phyloP scores from a whole-genome alignment of 2,113 vertebrate species.

The Hyperoodon ampullatus region DNA sequence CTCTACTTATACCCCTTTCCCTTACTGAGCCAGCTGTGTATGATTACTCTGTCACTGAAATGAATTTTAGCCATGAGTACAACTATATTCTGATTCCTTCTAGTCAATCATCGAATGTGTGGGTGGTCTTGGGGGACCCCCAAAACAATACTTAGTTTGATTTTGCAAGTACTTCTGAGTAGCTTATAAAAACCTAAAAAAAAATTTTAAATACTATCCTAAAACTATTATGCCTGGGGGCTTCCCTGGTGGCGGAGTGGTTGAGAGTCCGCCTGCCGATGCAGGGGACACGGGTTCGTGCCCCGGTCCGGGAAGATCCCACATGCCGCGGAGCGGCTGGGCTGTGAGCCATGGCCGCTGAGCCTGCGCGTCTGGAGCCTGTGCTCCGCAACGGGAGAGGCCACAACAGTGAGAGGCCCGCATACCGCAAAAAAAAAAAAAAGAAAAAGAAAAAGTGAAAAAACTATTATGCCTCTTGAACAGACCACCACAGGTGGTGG shows the following conservation, averaged over 20 bases:
- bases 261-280: too few relatives aligned
- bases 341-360: too few relatives aligned
- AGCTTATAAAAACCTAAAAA: background rate
- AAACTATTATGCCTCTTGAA: background rate
- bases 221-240: background rate
- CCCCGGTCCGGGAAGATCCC: too few relatives aligned
- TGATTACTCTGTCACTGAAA: background rate
- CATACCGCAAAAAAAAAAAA: too few relatives aligned
- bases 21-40: background rate
- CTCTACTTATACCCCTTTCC: background rate
- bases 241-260: too few relatives aligned
- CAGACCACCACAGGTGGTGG: background rate
- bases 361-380: too few relatives aligned
- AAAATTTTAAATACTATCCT: background rate
- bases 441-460: too few relatives aligned
- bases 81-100: conserved; percentile 23
- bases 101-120: background rate
- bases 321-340: too few relatives aligned
- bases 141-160: background rate
- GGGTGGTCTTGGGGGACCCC: background rate
- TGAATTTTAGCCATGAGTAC: background rate
- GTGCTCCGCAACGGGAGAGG: too few relatives aligned
- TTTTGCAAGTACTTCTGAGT: background rate
- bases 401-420: too few relatives aligned
- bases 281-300: too few relatives aligned